A percentile compares a stretch with the other conserved stretches of the same genome.
Conservation (phyloP, 2,797 vertebrate genomes). For the Betta splendens region DNA sequence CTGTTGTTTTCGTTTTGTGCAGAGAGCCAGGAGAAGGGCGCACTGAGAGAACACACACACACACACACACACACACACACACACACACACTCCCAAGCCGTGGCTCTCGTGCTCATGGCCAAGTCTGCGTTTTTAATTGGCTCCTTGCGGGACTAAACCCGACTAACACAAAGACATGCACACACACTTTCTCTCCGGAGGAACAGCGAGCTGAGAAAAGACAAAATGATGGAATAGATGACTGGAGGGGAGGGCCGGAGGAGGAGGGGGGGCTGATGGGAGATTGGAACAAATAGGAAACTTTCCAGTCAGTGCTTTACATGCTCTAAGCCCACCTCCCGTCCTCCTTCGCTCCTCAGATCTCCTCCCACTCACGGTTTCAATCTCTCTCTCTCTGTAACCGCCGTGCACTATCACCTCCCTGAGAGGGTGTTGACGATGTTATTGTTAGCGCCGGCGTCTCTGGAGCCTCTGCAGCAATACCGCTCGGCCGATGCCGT, state of each 20-base stretch:
- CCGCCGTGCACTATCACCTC: conserved; percentile 36
- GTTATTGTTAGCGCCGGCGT: conserved; percentile 70
- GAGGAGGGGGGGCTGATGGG: not conserved
- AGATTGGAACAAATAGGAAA: conserved; percentile 58
- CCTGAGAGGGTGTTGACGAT: conserved; percentile 68
- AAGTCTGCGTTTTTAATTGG: conserved; percentile 82
- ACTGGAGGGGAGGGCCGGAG: conserved; percentile 49
- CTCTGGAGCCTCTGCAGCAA: conserved; percentile 68
- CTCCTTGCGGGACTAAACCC: conserved; percentile 76
- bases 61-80: not conserved
- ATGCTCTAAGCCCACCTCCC: conserved; percentile 50
- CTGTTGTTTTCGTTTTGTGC: conserved; percentile 76
- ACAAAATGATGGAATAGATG: conserved; percentile 73
- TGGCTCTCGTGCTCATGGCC: conserved; percentile 67
- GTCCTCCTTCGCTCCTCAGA: conserved; percentile 29
- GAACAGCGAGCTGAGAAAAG: conserved; percentile 57
- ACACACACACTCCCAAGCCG: conserved; percentile 43
- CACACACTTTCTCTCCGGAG: conserved; percentile 50
- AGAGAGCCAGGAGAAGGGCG: conserved; percentile 51
- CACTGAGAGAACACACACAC: conserved; percentile 51
- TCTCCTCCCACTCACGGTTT: conserved; percentile 47
- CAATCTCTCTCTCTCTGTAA: conserved; percentile 31
- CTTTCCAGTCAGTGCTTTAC: conserved; percentile 64
- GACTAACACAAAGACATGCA: conserved; percentile 42
- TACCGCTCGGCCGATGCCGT: conserved; percentile 56